Base-by-base conservation (phyloP, 92 coral and sea anemone species). In the Blastomussa wellsi region DNA sequence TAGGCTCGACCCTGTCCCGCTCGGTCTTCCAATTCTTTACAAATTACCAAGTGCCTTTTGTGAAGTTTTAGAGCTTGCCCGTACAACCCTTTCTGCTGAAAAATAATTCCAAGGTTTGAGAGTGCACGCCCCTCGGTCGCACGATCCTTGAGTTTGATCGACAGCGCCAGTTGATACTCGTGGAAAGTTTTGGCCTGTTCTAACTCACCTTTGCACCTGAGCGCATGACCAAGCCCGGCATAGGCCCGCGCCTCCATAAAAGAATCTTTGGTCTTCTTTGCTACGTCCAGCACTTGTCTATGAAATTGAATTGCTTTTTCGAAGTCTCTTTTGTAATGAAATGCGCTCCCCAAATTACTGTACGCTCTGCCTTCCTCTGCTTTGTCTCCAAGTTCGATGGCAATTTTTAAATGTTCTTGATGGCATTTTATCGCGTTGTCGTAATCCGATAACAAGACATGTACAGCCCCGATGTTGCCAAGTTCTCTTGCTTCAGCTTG, bases 1-100 rank as follows among this genome's bases (percentile, higher is more conserved):
- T 97, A 95, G 16, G 99, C 99, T 70, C 95, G 99, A n/a, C 99
- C 99, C 85, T 97, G 99, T n/a, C 98, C 99, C 31, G 99, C 99
- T 80, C 98, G 92, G 75, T 97, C 99, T 24, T 90, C 94, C 73
- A 92, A 76, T 64, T 97, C 99, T 65, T 95, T 95, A 77, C 99
- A 97, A 52, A 97, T 93, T 1, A 97, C 97, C 87, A 97, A 83
- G 84, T 97, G 99, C 11, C 86, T 89, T 79, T 97, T 97, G 82
- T 97, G 99, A 1, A 97, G 91, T 68, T 97, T 97, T 64, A 95
- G 76, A 13, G 99, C 99, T 68, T 93, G 98, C 38, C 88, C 91
- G 69, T 82, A 97, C 28, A 87, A 90, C 12, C 93, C 98, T 52
- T 95, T 91, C 86, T 95, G 98, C 44, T 95, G 96, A 59, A 95